Percentiles rank a stretch among this genome's conserved stretches.
Conservation (phyloP, 1,140 invertebrate genomes). For the Portunus trituberculatus region DNA sequence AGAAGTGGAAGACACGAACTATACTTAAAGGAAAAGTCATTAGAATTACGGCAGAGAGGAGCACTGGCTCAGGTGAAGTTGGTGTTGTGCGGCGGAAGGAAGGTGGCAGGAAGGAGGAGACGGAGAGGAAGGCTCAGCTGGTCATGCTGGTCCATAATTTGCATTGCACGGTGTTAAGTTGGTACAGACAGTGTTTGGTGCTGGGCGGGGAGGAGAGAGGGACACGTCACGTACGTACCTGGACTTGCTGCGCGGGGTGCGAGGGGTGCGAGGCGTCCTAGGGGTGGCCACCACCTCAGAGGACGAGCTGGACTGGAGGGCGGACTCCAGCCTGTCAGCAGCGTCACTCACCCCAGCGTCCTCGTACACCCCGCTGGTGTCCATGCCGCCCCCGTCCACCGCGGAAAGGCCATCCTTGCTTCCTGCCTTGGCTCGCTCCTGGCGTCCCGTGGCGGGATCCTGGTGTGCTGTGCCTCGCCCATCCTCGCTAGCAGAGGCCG, state of each 20-base stretch:
- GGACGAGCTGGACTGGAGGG: conserved; percentile 69
- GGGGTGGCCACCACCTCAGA: conserved; percentile 67
- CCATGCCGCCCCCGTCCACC: conserved; percentile 57
- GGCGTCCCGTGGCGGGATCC: background rate
- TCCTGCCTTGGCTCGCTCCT: background rate
- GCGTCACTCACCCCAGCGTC: conserved; percentile 76
- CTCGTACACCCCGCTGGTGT: conserved; percentile 72
- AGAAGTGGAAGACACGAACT: too few relatives aligned
- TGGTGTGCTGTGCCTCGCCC: background rate
- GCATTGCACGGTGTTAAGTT: background rate
- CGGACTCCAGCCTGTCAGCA: conserved; percentile 66
- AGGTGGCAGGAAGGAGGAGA: background rate
- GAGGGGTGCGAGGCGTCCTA: conserved; percentile 71
- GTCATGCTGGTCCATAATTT: background rate
- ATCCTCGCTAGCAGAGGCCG: background rate
- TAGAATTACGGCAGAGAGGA: background rate
- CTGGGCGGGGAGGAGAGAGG: too few relatives aligned
- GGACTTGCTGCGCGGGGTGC: conserved; percentile 75
- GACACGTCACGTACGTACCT: conserved; percentile 64
- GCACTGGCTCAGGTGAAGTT: background rate
- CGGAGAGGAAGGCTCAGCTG: background rate
- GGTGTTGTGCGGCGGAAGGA: background rate
- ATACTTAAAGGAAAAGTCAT: background rate
- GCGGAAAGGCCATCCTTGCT: background rate
- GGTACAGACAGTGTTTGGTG: background rate